Conservation (phyloP, 2,797 vertebrate genomes). For the Australoheros facetus region DNA sequence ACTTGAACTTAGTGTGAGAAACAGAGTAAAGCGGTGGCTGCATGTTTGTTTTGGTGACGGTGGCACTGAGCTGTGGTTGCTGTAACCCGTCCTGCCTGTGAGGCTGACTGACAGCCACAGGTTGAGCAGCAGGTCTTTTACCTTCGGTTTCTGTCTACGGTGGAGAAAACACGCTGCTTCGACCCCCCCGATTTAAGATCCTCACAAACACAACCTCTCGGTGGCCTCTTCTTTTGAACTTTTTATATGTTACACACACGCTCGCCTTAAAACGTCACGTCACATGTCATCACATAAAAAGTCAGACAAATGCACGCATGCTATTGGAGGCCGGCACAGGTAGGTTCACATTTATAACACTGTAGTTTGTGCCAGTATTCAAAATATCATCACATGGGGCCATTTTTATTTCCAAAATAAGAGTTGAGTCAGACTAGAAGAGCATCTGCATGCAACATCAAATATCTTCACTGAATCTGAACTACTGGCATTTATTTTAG, state of each 20-base stretch:
- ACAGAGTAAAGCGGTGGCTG: constrained; percentile 1
- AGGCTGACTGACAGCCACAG: constrained; percentile 74
- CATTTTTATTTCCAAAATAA: neutral
- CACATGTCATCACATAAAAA: neutral
- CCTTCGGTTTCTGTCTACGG: constrained; percentile 46
- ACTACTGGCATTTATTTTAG: constrained; percentile 10
- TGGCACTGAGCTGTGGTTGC: constrained; percentile 32
- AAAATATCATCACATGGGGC: neutral
- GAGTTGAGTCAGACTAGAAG: neutral
- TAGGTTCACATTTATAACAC: neutral
- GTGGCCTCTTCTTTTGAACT: neutral
- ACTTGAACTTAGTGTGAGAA: neutral
- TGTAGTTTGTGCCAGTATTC: neutral
- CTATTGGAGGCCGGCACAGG: neutral
- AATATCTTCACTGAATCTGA: constrained; percentile 4
- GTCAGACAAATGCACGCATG: neutral
- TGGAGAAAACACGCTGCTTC: neutral
- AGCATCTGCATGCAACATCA: neutral
- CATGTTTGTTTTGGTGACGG: constrained; percentile 54
- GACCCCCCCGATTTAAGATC: neutral
- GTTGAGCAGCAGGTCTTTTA: constrained; percentile 56
- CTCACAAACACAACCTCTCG: constrained; percentile 6
- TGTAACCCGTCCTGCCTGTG: constrained; percentile 39
- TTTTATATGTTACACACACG: neutral
- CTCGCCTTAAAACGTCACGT: neutral